phyloP scores from a whole-genome alignment of 2,113 vertebrate species.

The Sula dactylatra region DNA sequence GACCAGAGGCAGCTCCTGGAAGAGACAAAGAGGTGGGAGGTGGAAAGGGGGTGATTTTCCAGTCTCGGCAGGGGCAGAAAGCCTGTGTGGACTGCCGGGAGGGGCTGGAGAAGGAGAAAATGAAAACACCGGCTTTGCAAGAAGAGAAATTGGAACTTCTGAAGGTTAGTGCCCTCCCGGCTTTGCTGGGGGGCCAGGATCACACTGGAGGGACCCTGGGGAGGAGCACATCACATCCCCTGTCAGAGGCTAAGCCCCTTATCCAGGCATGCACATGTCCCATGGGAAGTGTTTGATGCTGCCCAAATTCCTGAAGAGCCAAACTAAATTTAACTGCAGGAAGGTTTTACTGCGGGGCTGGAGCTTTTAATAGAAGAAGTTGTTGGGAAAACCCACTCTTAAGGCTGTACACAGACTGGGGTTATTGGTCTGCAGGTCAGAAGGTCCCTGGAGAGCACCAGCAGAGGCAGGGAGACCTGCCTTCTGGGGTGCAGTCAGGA shows the following conservation, averaged over 20 bases:
- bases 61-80: slow-evolving; percentile 13
- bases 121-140: slow-evolving; percentile 25
- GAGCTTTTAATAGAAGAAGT: neutral
- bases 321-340: neutral
- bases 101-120: slow-evolving; percentile 58
- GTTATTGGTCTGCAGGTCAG: neutral
- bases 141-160: slow-evolving; percentile 68
- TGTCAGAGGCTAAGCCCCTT: neutral
- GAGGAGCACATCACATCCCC: neutral
- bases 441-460: neutral
- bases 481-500: neutral
- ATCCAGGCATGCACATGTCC: fast-evolving
- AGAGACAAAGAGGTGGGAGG: slow-evolving; percentile 51
- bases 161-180: slow-evolving; percentile 44
- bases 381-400: neutral
- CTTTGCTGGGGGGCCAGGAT: neutral
- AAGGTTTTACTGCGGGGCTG: neutral
- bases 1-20: slow-evolving; percentile 29
- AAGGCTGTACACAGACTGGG: neutral
- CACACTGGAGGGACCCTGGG: fast-evolving
- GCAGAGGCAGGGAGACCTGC: neutral
- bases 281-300: fast-evolving
- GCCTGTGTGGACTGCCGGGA: neutral
- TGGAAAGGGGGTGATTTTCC: slow-evolving; percentile 55
- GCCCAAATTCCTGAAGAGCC: neutral